Conservation (phyloP, 2,888 invertebrate genomes). For the Acleris emargana region DNA sequence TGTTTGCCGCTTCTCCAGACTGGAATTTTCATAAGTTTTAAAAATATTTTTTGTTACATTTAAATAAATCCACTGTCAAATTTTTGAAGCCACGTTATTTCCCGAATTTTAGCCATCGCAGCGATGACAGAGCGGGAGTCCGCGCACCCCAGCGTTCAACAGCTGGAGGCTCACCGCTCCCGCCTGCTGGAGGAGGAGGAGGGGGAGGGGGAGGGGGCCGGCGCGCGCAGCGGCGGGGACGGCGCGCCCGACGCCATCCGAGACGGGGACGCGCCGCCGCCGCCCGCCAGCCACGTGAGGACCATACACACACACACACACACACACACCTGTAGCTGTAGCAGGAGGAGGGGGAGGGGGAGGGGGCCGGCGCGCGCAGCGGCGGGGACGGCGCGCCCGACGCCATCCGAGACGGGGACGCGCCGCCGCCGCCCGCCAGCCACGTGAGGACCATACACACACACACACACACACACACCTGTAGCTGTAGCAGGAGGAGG, state of each 20-base stretch:
- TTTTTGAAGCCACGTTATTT: too few species aligned
- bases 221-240: slow-evolving; percentile 57
- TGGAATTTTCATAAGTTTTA: too few species aligned
- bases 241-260: slow-evolving; percentile 43
- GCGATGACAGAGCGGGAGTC: slow-evolving; percentile 98
- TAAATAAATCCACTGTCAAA: too few species aligned
- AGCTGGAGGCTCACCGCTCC: slow-evolving; percentile 45
- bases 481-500: background rate
- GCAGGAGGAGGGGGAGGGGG: too few species aligned
- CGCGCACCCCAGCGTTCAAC: slow-evolving; percentile 88
- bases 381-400: slow-evolving; percentile 57
- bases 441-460: background rate
- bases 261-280: slow-evolving; percentile 32
- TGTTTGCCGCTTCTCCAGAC: too few species aligned
- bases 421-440: slow-evolving; percentile 21
- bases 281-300: slow-evolving; percentile 6
- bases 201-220: slow-evolving; percentile 37
- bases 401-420: slow-evolving; percentile 33
- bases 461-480: background rate
- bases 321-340: too few species aligned
- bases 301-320: background rate
- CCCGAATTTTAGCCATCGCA: slow-evolving; percentile 85
- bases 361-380: slow-evolving; percentile 46
- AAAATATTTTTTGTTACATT: too few species aligned
- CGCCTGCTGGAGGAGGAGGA: slow-evolving; percentile 43